Base-by-base conservation (phyloP, 2,888 invertebrate genomes). In the Lasius platythorax region DNA sequence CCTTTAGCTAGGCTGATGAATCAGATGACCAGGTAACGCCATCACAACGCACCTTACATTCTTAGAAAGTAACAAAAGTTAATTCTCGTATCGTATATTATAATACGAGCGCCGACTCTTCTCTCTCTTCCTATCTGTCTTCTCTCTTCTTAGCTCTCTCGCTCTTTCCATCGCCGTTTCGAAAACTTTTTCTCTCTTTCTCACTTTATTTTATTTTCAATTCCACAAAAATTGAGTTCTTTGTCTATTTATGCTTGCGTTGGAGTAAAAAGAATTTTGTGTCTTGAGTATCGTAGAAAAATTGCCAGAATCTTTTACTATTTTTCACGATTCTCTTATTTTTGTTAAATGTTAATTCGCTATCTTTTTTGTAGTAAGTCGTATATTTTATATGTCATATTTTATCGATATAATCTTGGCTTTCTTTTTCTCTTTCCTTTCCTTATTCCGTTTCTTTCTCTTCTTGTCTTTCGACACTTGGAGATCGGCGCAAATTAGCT, bases 1-100 rank as follows among this genome's bases (percentile, higher is more conserved):
- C 98, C 98, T 96, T 98, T 98, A 96, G 98, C 98, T 96, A 98
- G 97, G 96, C 97, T 98, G 97, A 98, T 98, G 97, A 97, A 98
- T 96, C 97, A 98, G 95, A 96, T 98, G 96, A 97, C 98, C 97
- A 98, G 98, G 98, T 98, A 98, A 97, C 93, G 94, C 93, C 95
- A 94, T 94, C 94, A 94, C 93, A 93, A 94, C 94, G 94, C 94
- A 95, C 93, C 91, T 94, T 94, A 93, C 89, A 91, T 94, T 93
- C 88, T 92, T 93, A 92, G 89, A 90, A 87, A 90, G 63, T 90
- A 91, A 88, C 81, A 63, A 23, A 23, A 88, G 75, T 90, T 82
- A 85, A 87, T 70, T 82, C 83, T 87, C 78, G 81, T 86, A 43
- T 83, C 66, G 76, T 86, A 83, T 72, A 84, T 72, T 53, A 43